Percentiles rank a stretch among this genome's conserved stretches.
Evolutionary conservation across 2,113 vertebrate genomes (phyloP).

Genomic region (Cygnus buccinator): DNA sequence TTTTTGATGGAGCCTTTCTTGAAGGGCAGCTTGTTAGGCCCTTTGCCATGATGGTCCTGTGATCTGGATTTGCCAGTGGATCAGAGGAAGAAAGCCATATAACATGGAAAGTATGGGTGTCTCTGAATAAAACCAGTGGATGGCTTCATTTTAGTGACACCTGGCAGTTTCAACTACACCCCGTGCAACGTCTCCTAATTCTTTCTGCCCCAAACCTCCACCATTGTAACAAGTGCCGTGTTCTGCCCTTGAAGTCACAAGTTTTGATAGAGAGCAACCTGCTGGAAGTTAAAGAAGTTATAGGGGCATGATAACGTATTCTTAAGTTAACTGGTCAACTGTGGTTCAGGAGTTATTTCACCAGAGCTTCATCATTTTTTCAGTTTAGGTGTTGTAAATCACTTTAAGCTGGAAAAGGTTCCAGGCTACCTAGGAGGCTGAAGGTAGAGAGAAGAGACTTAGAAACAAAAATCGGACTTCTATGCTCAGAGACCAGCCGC

Average conservation of each 20-base stretch:
- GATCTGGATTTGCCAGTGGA: background rate
- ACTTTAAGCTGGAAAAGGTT: background rate
- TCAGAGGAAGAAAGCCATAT: background rate
- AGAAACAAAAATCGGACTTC: background rate
- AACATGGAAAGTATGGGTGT: background rate
- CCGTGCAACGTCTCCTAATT: background rate
- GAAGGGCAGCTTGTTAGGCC: background rate
- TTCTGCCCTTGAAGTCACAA: background rate
- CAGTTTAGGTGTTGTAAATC: background rate
- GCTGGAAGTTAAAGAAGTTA: background rate
- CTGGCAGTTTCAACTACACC: background rate
- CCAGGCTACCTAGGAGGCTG: background rate
- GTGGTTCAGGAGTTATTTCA: background rate
- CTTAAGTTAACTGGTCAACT: background rate
- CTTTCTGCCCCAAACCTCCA: background rate
- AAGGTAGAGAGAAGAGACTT: background rate
- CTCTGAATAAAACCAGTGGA: background rate
- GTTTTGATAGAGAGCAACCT: background rate
- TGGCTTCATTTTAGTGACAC: background rate
- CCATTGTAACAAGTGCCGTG: background rate
- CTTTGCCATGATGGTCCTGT: background rate
- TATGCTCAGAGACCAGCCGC: too few relatives aligned
- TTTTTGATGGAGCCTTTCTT: background rate
- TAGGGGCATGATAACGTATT: accelerated
- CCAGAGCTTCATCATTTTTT: accelerated